Evolutionary conservation across 2,888 invertebrate genomes (phyloP).

Genomic region (Pheosia gnoma): DNA sequence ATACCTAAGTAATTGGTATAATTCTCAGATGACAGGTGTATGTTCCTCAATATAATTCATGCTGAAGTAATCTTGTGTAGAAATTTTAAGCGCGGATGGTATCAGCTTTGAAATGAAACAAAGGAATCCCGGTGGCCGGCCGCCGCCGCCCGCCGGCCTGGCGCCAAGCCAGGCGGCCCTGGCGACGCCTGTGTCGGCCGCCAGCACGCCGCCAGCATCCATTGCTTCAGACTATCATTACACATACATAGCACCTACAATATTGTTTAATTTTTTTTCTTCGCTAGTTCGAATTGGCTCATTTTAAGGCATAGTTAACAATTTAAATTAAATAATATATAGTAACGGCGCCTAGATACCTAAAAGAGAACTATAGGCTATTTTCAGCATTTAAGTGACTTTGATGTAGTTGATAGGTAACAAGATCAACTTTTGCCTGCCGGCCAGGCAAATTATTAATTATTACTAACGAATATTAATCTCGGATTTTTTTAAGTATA

Average conservation of each 20-base stretch:
- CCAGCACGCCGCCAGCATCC: slow-evolving; percentile 66
- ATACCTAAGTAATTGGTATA: neutral
- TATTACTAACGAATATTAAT: no score
- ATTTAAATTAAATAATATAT: no score
- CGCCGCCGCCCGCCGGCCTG: slow-evolving; percentile 82
- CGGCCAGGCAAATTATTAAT: no score
- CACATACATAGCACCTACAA: slow-evolving; percentile 7
- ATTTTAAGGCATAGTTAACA: no score
- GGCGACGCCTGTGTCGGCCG: slow-evolving; percentile 77
- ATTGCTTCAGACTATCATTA: slow-evolving; percentile 41
- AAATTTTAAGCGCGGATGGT: neutral
- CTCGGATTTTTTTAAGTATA: no score
- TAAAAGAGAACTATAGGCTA: no score
- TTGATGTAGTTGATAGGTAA: no score
- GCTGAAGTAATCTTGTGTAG: neutral
- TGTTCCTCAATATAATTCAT: neutral
- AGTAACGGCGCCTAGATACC: no score
- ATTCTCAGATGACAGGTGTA: neutral
- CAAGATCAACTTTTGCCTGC: no score
- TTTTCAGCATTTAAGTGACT: no score
- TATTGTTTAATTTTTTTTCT: neutral
- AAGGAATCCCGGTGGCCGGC: slow-evolving; percentile 81
- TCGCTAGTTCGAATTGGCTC: neutral
- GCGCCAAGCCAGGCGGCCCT: slow-evolving; percentile 83
- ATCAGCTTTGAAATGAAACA: slow-evolving; percentile 70